These are phyloP conservation scores for Heterocephalus glaber DNA, from an alignment of 2,113 vertebrate species.

Conservation along the genomic window DNA sequence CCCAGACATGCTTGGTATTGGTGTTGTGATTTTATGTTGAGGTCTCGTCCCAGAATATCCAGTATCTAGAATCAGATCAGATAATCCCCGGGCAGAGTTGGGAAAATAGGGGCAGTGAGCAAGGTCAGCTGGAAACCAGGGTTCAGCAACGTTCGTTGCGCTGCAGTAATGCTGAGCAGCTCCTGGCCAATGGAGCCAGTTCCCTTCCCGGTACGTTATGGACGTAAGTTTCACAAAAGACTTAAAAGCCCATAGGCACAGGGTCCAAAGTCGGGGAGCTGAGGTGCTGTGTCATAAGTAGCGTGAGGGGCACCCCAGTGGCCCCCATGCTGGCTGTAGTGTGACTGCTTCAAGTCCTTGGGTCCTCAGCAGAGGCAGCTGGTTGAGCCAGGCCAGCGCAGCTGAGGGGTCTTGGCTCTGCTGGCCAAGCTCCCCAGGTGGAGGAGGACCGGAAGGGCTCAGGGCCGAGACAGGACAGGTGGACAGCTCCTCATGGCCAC, in stretches of 20 bases:
- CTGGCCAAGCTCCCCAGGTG: not conserved
- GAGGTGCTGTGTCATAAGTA: not conserved
- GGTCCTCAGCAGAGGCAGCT: not conserved
- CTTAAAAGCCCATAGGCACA: not conserved
- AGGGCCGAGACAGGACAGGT: not conserved
- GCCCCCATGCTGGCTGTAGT: accelerated
- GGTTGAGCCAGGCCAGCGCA: accelerated
- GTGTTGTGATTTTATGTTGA: not conserved
- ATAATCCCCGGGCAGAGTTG: not conserved
- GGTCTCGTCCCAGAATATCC: not conserved
- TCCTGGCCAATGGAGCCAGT: not conserved
- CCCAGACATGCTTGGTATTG: not conserved
- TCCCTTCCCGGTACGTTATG: accelerated
- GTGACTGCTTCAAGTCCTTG: too few species aligned
- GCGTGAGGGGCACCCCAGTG: accelerated
- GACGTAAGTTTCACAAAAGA: not conserved
- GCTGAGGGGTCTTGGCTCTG: not conserved
- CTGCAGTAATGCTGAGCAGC: not conserved
- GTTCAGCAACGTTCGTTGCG: not conserved
- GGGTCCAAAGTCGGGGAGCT: not conserved
- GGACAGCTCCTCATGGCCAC: too few species aligned
- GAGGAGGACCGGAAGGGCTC: not conserved
- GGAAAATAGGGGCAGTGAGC: not conserved
- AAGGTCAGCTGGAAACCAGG: not conserved
- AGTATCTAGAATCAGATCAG: not conserved